Conservation (phyloP, 2,888 invertebrate species). For the Acronicta psi region DNA sequence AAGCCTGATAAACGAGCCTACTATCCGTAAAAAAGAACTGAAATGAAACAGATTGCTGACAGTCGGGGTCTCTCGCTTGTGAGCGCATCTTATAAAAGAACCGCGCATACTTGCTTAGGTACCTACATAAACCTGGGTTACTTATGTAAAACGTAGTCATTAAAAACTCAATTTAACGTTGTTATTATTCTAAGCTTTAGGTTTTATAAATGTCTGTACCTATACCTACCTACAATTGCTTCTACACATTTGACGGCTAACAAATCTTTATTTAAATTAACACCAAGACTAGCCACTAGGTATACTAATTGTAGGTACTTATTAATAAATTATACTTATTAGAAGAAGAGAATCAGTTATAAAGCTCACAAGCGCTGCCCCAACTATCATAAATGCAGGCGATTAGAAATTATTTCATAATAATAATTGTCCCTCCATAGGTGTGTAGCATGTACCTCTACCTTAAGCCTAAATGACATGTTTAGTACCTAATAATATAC, state of each 20-base stretch:
- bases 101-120: not conserved
- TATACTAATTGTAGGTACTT: too few species aligned
- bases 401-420: conserved; percentile 6
- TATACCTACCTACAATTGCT: conserved; percentile 1
- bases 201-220: too few species aligned
- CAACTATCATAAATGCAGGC: conserved; percentile 6
- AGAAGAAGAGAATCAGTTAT: too few species aligned
- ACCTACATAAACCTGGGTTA: too few species aligned
- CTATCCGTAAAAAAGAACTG: not conserved
- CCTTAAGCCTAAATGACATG: conserved; percentile 42
- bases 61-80: conserved; percentile 3
- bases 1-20: conserved; percentile 33
- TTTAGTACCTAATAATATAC: conserved; percentile 38
- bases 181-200: not conserved
- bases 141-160: too few species aligned
- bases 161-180: too few species aligned
- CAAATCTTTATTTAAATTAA: not conserved
- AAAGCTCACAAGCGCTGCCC: conserved; percentile 8
- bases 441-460: conserved; percentile 37
- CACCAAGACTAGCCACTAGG: not conserved
- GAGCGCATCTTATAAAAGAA: conserved; percentile 13
- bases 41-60: conserved; percentile 8
- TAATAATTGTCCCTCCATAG: conserved; percentile 51
- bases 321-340: too few species aligned
- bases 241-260: conserved; percentile 15